Evolutionary conservation across 2,797 vertebrate genomes (phyloP), one percentile per base, ranked within the genome.

Genomic region (Podarcis lilfordi): DNA sequence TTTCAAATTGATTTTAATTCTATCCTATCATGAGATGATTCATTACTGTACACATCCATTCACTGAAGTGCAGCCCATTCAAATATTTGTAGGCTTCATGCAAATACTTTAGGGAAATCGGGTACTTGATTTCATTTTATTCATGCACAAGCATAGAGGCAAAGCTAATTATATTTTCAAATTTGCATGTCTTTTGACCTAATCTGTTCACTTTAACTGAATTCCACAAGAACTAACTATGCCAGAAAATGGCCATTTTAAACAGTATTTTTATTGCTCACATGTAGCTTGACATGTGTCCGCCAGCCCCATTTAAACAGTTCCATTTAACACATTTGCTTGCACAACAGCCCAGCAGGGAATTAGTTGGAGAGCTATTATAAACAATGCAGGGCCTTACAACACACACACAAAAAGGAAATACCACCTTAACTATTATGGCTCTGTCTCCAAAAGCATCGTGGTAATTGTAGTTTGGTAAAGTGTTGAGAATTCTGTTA

Each of bases 71-170:
- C n/a, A 72, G 80, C 87, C 93, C 89, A 74, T 93, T 92, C 89
- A 94, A 95, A 94, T 94, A 94, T 92, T 95, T 91, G 81, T 90
- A 93, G 86, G 87, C 90, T 92, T 93, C 81, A 40, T 69, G 82
- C 80, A 94, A 91, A 89, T 89, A 89, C 72, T 66, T 29, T 89
- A 81, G 89, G 89, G 69, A 95, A 95, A 92, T 89, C 71, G 68
- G 78, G 35, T 21, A 45, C 75, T 55, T 0, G 1, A 1, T 45
- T 64, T 37, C 43, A 27, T 66, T 8, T 5, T 40, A 72, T 35
- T 85, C 59, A 75, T 83, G 88, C 3, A 86, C 40, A 68, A 92
- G 15, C 13, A 11, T 72, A 66, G 87, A 59, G 50, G n/a, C 17
- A 40, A 35, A 82, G n/a, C 40, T 79, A 45, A 89, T 84, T 68